Percentiles rank a stretch among this genome's conserved stretches.
Evolutionary conservation across 2,113 vertebrate genomes (phyloP).

Genomic region (Colistium nudipinnis): DNA sequence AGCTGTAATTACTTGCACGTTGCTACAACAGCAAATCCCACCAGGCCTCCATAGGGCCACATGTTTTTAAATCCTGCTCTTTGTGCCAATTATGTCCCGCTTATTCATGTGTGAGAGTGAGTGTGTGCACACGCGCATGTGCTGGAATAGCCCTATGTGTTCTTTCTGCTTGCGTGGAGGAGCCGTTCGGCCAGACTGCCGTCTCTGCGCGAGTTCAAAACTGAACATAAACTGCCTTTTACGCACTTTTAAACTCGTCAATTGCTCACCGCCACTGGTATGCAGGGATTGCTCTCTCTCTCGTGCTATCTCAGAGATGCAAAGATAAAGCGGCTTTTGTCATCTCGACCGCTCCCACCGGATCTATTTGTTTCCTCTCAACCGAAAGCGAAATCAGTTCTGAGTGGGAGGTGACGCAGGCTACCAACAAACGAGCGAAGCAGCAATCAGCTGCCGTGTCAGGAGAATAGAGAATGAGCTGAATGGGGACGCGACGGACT

Average conservation of each 20-base stretch:
- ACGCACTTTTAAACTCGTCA: slow-evolving; percentile 24
- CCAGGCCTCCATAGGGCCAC: slow-evolving; percentile 52
- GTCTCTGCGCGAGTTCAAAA: slow-evolving; percentile 1
- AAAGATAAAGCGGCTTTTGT: slow-evolving; percentile 51
- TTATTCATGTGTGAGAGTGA: no score
- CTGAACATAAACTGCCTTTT: slow-evolving; percentile 17
- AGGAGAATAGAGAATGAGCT: slow-evolving; percentile 20
- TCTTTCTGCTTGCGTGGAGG: slow-evolving; percentile 19
- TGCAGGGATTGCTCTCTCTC: slow-evolving; percentile 24
- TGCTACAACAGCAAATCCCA: slow-evolving; percentile 74
- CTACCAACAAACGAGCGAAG: slow-evolving; percentile 46
- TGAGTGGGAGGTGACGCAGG: slow-evolving; percentile 43
- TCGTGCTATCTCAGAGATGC: slow-evolving; percentile 21
- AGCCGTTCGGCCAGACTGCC: slow-evolving; percentile 15
- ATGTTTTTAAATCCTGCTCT: slow-evolving; percentile 39
- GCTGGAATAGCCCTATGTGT: neutral
- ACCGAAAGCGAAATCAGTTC: slow-evolving; percentile 35
- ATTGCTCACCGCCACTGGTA: slow-evolving; percentile 20
- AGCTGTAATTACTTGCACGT: slow-evolving; percentile 70
- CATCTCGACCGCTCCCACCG: slow-evolving; percentile 41
- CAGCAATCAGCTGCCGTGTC: slow-evolving; percentile 43
- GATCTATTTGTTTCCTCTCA: slow-evolving; percentile 53
- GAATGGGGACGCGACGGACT: slow-evolving; percentile 4
- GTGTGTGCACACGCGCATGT: slow-evolving; percentile 19
- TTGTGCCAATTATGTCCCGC: slow-evolving; percentile 61